Conservation (phyloP, 2,113 vertebrate species). For the Microtus richardsoni region DNA sequence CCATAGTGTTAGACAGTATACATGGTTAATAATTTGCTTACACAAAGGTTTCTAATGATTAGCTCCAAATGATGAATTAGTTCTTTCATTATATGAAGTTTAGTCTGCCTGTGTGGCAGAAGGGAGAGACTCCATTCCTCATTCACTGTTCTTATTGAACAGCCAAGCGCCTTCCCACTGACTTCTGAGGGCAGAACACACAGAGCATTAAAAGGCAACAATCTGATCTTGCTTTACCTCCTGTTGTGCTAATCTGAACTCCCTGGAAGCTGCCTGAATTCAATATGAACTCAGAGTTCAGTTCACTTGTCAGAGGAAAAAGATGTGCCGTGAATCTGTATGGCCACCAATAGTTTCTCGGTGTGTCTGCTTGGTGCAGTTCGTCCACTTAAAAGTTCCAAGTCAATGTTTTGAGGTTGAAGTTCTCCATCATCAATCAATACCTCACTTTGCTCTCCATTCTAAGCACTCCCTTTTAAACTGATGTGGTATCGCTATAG, state of each 20-base stretch:
- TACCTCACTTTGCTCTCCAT: slow-evolving; percentile 20
- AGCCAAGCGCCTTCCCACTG: slow-evolving; percentile 60
- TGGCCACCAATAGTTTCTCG: slow-evolving; percentile 21
- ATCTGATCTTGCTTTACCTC: slow-evolving; percentile 72
- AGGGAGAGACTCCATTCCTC: not conserved
- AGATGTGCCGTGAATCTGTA: slow-evolving; percentile 60
- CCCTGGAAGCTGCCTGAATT: slow-evolving; percentile 67
- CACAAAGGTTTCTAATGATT: slow-evolving; percentile 59
- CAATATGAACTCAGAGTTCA: slow-evolving; percentile 70
- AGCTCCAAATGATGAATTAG: slow-evolving; percentile 67
- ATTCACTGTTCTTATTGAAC: slow-evolving; percentile 47
- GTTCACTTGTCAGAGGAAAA: slow-evolving; percentile 57
- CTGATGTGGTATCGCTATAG: slow-evolving; percentile 54
- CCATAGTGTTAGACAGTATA: slow-evolving; percentile 27
- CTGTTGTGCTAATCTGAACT: slow-evolving; percentile 71
- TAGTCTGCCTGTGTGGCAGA: slow-evolving; percentile 12
- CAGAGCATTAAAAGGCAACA: slow-evolving; percentile 72
- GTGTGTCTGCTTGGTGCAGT: slow-evolving; percentile 45
- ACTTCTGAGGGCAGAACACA: slow-evolving; percentile 68
- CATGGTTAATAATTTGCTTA: slow-evolving; percentile 63
- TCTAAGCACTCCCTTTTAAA: slow-evolving; percentile 67
- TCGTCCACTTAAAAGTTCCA: slow-evolving; percentile 70
- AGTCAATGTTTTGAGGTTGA: slow-evolving; percentile 77
- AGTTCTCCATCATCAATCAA: slow-evolving; percentile 73
- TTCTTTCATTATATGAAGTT: slow-evolving; percentile 64